These are phyloP conservation scores for Platalea minor DNA, from an alignment of 2,797 vertebrate genomes.

Conservation along the genomic window DNA sequence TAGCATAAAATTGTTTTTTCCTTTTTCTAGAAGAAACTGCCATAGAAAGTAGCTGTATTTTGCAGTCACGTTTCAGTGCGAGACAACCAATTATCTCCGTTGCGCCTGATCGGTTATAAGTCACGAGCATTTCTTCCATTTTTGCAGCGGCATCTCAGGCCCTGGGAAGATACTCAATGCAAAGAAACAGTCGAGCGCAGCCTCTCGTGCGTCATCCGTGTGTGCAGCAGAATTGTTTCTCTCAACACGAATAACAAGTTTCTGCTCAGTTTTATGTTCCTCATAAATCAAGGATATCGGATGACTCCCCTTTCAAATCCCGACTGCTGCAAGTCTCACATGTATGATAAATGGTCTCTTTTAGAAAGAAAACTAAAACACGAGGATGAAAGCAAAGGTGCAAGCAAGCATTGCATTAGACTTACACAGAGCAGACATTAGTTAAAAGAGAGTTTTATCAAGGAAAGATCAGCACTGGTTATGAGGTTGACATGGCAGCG, in stretches of 20 bases:
- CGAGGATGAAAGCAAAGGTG: not conserved
- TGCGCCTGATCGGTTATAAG: fast-evolving
- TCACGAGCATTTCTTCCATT: not conserved
- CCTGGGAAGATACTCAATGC: not conserved
- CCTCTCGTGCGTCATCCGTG: not conserved
- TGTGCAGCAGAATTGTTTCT: not conserved
- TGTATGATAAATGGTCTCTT: not conserved
- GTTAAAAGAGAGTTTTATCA: not conserved
- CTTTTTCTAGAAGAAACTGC: not conserved
- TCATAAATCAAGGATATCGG: not conserved
- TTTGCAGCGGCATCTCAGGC: not conserved
- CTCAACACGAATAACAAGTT: not conserved
- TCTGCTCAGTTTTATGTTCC: not conserved
- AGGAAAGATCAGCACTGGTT: not conserved
- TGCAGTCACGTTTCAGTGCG: fast-evolving
- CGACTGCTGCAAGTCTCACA: not conserved
- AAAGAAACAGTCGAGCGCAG: not conserved
- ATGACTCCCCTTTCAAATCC: not conserved
- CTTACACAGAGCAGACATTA: fast-evolving
- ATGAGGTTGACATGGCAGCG: fast-evolving
- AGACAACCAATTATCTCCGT: not conserved
- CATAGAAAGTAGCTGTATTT: not conserved
- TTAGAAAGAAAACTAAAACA: not conserved
- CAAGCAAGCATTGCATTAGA: not conserved
- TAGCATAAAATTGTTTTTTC: not conserved